A percentile compares a stretch with the other conserved stretches of the same genome.
Conservation (phyloP, 1,140 invertebrate species). For the Trichogramma pretiosum region DNA sequence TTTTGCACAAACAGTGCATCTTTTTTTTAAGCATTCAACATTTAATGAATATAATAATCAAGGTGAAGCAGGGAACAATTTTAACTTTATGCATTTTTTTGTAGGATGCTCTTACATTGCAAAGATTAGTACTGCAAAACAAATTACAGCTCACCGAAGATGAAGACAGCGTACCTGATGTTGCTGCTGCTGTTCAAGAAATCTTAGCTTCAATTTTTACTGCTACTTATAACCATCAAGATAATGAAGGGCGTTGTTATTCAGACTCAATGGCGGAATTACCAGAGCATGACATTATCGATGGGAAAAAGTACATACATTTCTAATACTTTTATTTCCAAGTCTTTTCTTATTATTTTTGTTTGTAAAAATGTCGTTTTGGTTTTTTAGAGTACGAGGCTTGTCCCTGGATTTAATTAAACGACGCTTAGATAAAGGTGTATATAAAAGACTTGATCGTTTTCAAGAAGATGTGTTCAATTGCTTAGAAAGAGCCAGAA, state of each 20-base stretch:
- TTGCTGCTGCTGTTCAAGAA: slow-evolving; percentile 80
- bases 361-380: slow-evolving; percentile 15
- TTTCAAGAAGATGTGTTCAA: slow-evolving; percentile 97
- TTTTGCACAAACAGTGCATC: too few relatives aligned
- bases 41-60: too few relatives aligned
- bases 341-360: too few relatives aligned
- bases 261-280: slow-evolving; percentile 93
- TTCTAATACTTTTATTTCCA: too few relatives aligned
- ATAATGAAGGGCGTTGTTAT: slow-evolving; percentile 91
- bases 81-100: slow-evolving; percentile 13
- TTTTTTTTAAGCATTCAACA: too few relatives aligned
- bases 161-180: slow-evolving; percentile 81
- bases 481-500: slow-evolving; percentile 82
- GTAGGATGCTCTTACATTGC: slow-evolving; percentile 84
- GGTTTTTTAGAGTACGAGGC: slow-evolving; percentile 58
- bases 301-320: slow-evolving; percentile 53
- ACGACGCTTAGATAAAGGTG: slow-evolving; percentile 70
- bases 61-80: slow-evolving; percentile 25
- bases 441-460: slow-evolving; percentile 84
- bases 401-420: slow-evolving; percentile 81
- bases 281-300: slow-evolving; percentile 75
- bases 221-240: slow-evolving; percentile 89
- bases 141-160: slow-evolving; percentile 81
- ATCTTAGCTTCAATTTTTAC: slow-evolving; percentile 87
- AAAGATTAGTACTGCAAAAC: slow-evolving; percentile 84